Evolutionary conservation across 2,113 vertebrate genomes (phyloP).

Genomic region (Bolborhynchus lineola): DNA sequence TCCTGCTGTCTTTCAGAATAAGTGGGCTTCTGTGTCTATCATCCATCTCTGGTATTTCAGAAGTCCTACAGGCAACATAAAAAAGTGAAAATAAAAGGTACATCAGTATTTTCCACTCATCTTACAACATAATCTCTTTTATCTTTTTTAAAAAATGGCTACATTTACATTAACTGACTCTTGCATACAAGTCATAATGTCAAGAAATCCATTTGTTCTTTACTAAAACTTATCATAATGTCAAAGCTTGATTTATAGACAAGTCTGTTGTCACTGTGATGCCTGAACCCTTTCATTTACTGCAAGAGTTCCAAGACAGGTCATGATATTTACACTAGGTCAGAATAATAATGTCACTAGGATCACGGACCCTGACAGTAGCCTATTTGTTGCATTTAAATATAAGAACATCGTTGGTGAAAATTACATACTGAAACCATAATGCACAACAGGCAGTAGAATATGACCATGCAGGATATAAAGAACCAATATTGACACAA

Average conservation of each 20-base stretch:
- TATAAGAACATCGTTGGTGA: constrained; percentile 77
- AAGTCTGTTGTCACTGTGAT: constrained; percentile 67
- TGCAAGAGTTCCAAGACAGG: constrained; percentile 70
- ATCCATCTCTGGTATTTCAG: neutral
- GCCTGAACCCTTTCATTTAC: constrained; percentile 71
- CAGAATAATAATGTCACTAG: constrained; percentile 76
- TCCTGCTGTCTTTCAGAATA: neutral
- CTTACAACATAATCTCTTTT: neutral
- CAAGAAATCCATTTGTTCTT: constrained; percentile 71
- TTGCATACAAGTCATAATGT: constrained; percentile 69
- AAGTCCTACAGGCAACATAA: neutral
- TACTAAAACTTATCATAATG: constrained; percentile 74
- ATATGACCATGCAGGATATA: neutral
- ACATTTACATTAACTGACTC: constrained; percentile 52
- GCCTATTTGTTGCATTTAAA: constrained; percentile 86
- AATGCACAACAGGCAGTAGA: neutral
- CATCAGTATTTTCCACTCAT: neutral
- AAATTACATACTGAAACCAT: constrained; percentile 65
- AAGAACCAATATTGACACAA: neutral
- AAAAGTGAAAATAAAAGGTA: constrained; percentile 11
- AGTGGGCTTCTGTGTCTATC: neutral
- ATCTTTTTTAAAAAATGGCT: constrained; percentile 5
- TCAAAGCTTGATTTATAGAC: constrained; percentile 78
- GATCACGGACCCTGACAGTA: constrained; percentile 71
- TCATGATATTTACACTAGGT: constrained; percentile 84